Base-by-base conservation (phyloP, 2,888 invertebrate genomes). In the Hypomecis punctinalis region DNA sequence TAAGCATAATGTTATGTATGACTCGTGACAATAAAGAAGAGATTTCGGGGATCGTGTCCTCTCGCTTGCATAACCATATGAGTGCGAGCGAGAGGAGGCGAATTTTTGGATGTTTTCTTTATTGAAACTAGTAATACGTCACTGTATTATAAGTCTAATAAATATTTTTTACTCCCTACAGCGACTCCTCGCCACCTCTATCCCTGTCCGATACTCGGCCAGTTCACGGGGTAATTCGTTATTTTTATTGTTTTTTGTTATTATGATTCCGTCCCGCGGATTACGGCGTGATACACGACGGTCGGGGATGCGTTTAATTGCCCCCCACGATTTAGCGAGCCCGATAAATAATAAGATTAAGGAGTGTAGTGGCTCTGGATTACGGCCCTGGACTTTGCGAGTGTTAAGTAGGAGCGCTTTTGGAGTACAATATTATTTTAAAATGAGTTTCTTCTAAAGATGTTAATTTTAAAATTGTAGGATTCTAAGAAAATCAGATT, bases 201-300 rank as follows among this genome's bases (percentile, higher is more conserved):
- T 67, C 63, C 81, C 73, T 79, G 80, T 82, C 86, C 86, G 79
- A 88, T 87, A 83, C 89, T 73, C 84, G 85, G 86, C 77, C 82
- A 87, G 89, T 90, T 88, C 90, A 82, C 88, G 86, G 87, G 83
- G 90, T 89, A 89, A 92, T 93, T 89, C 90, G 90, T 93, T 93
- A 93, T 91, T 93, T 93, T 93, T 92, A 92, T 93, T 91, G 91
- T 92, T 93, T 92, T 92, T 92, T 91, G 90, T 93, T 93, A 92
- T 92, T 92, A 92, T 92, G 91, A 90, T 91, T 85, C 89, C 88
- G 89, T 90, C 91, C 88, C 84, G 82, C 80, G 89, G 91, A 89
- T 91, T 91, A 91, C 88, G 79, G 76, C 80, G 81, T 92, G 91
- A 92, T 91, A 87, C 91, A 92, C 86, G 81, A 84, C 81, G 76